phyloP scores from a whole-genome alignment of 2,888 invertebrate genomes.

The Lithodes maja region DNA sequence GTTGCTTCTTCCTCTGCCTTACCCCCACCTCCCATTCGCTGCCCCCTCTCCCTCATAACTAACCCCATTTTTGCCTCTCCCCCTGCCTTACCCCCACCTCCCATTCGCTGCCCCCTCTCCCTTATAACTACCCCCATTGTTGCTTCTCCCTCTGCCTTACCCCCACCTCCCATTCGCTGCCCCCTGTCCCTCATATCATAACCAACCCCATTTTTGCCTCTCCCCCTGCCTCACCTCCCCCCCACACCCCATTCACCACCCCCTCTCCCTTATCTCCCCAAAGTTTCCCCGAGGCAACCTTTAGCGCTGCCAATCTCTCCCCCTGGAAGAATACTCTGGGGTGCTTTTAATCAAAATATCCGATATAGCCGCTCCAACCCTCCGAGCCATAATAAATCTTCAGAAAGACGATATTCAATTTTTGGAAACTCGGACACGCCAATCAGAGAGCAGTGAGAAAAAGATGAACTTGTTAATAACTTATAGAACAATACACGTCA shows the following conservation, averaged over 20 bases:
- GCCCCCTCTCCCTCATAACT: not conserved
- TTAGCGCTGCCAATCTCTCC: not conserved
- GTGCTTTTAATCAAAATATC: not conserved
- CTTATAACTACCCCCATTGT: no score
- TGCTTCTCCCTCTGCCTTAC: no score
- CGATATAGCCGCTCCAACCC: not conserved
- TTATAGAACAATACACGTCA: no score
- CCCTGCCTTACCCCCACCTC: not conserved
- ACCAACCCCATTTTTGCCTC: not conserved
- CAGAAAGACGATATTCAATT: not conserved
- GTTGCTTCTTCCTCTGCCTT: not conserved
- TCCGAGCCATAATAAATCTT: not conserved
- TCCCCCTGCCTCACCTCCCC: not conserved
- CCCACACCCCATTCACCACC: not conserved
- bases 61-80: not conserved
- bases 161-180: no score
- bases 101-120: no score
- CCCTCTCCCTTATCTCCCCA: not conserved
- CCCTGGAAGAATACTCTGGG: not conserved
- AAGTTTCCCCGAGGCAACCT: not conserved
- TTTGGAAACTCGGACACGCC: no score
- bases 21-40: not conserved
- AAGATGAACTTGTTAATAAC: no score
- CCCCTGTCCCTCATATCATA: no score
- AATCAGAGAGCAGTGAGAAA: no score